A percentile compares a stretch with the other conserved stretches of the same genome.
These are phyloP conservation scores for Bombus polaris DNA, from an alignment of 1,140 invertebrate genomes.

Conservation along the genomic window DNA sequence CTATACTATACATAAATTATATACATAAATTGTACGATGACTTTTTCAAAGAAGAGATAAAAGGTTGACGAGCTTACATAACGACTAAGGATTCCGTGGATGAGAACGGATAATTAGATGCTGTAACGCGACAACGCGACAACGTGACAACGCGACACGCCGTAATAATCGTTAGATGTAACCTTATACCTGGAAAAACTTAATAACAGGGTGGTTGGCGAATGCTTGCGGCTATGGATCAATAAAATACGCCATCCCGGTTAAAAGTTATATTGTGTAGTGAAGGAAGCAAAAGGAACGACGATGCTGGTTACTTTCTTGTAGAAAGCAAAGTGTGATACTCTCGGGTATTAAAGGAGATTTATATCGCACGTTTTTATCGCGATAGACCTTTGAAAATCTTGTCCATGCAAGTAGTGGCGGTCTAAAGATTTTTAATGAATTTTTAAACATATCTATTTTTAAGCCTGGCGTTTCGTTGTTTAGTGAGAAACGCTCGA, in stretches of 20 bases:
- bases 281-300: neutral
- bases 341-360: neutral
- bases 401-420: neutral
- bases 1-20: neutral
- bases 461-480: neutral
- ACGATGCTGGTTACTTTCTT: neutral
- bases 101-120: constrained; percentile 31
- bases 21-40: neutral
- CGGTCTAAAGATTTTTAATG: neutral
- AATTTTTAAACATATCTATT: neutral
- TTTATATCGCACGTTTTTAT: constrained; percentile 3
- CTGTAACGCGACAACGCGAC: constrained; percentile 27
- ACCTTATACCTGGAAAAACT: constrained; percentile 32
- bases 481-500: too few species aligned
- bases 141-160: constrained; percentile 15
- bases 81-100: neutral
- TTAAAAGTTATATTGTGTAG: neutral
- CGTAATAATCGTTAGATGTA: constrained; percentile 45
- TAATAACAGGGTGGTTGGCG: constrained; percentile 33
- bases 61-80: neutral
- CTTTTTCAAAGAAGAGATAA: neutral
- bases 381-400: neutral
- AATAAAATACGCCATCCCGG: constrained; percentile 23
- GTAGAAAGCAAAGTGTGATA: constrained; percentile 17
- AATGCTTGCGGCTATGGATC: constrained; percentile 37